phyloP scores from a whole-genome alignment of 2,797 vertebrate genomes.

The Cyclopterus lumpus region DNA sequence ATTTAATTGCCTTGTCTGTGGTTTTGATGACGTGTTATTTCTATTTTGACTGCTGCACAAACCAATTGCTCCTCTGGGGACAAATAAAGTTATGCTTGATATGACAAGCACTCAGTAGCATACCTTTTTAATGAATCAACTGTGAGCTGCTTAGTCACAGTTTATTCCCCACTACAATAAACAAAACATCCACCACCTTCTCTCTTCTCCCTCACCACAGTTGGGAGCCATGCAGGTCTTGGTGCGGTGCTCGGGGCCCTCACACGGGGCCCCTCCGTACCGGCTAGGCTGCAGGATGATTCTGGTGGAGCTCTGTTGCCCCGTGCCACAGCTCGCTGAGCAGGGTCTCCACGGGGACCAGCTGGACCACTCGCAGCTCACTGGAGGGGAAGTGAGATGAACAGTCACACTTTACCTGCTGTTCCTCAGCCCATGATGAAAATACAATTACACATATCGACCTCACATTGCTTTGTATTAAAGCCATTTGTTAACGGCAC shows the following conservation, averaged over 20 bases:
- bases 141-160: background rate
- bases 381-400: slow-evolving; percentile 56
- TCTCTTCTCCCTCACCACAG: slow-evolving; percentile 76
- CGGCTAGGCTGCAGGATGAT: slow-evolving; percentile 47
- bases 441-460: background rate
- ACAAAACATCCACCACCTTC: background rate
- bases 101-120: background rate
- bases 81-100: background rate
- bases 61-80: background rate
- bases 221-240: slow-evolving; percentile 74
- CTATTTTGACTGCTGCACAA: background rate
- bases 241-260: slow-evolving; percentile 64
- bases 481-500: slow-evolving; percentile 7
- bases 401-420: background rate
- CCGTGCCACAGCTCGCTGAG: slow-evolving; percentile 83
- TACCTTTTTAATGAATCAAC: background rate
- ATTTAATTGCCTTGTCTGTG: slow-evolving; percentile 1
- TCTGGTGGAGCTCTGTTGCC: slow-evolving; percentile 76
- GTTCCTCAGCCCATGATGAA: background rate
- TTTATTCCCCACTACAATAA: background rate
- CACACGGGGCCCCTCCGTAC: slow-evolving; percentile 80
- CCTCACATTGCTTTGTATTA: slow-evolving; percentile 1
- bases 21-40: slow-evolving; percentile 3
- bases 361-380: slow-evolving; percentile 85
- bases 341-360: slow-evolving; percentile 86